Conservation (phyloP, 2,888 invertebrate species). For the Heterodera filipjevi region DNA sequence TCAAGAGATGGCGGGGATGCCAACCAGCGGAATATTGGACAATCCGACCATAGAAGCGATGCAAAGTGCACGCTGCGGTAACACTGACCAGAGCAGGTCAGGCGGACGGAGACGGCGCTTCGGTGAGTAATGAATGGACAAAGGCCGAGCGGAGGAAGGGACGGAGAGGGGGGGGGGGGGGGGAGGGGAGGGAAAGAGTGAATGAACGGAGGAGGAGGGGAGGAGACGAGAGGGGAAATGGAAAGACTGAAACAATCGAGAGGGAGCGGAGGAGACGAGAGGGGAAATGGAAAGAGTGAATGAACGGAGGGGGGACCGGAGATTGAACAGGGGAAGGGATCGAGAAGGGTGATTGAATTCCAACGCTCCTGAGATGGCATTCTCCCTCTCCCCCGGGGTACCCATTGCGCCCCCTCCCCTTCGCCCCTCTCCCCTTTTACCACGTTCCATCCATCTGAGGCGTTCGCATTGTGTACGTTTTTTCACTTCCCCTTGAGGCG, state of each 20-base stretch:
- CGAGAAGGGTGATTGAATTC: too few relatives aligned
- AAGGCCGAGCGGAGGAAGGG: not conserved
- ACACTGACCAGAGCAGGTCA: slow-evolving; percentile 45
- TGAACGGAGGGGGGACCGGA: not conserved
- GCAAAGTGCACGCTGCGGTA: slow-evolving; percentile 55
- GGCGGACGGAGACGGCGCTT: slow-evolving; percentile 41
- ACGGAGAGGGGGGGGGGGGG: not conserved
- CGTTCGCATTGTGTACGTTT: not conserved
- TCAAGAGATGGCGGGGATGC: slow-evolving; percentile 57
- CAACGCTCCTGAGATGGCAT: too few relatives aligned
- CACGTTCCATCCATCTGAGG: not conserved
- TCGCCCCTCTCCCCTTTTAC: too few relatives aligned
- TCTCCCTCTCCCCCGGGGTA: too few relatives aligned
- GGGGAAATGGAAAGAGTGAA: not conserved
- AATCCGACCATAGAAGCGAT: slow-evolving; percentile 51
- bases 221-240: not conserved
- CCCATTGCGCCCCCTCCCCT: too few relatives aligned
- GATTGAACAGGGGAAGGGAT: not conserved
- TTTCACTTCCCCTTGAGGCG: not conserved
- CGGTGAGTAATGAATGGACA: slow-evolving; percentile 33
- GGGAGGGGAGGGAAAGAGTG: not conserved
- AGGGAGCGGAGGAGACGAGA: too few relatives aligned
- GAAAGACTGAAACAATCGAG: not conserved
- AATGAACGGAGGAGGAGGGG: not conserved
- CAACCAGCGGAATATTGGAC: slow-evolving; percentile 56